Conservation (phyloP, 2,113 vertebrate genomes). For the Danionella cerebrum region DNA sequence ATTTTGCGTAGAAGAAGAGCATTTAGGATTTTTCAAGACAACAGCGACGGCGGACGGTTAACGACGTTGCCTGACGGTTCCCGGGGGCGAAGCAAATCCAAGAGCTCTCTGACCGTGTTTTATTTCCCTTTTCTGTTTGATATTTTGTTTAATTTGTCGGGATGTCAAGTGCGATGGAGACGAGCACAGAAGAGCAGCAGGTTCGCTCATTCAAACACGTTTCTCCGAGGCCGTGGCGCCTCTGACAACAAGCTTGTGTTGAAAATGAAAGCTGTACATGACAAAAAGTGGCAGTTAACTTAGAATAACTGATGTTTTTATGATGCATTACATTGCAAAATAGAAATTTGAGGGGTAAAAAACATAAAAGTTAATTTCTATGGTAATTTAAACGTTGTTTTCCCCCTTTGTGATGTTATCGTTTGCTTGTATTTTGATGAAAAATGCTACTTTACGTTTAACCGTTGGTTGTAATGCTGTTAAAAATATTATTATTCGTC, state of each 20-base stretch:
- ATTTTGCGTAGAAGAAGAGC: background rate
- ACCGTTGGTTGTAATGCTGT: no score
- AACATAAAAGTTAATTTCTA: no score
- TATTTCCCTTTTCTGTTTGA: background rate
- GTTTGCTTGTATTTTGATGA: no score
- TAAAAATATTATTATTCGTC: no score
- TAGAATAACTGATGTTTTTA: no score
- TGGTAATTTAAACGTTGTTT: no score
- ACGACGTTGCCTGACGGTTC: background rate
- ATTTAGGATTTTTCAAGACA: background rate
- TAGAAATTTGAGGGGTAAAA: no score
- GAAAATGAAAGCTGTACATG: background rate
- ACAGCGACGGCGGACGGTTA: background rate
- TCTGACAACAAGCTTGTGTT: background rate
- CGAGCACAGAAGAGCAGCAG: conserved; percentile 32
- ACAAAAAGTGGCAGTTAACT: no score
- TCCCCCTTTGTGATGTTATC: no score
- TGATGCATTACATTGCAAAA: no score
- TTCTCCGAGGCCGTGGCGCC: background rate
- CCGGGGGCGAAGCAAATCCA: background rate
- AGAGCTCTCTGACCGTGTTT: background rate
- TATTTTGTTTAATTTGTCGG: background rate
- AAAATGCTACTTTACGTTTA: no score
- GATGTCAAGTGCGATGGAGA: conserved; percentile 24
- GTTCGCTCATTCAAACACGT: background rate